Evolutionary conservation across 2,888 invertebrate species (phyloP).

Genomic region (Subacronicta megacephala): DNA sequence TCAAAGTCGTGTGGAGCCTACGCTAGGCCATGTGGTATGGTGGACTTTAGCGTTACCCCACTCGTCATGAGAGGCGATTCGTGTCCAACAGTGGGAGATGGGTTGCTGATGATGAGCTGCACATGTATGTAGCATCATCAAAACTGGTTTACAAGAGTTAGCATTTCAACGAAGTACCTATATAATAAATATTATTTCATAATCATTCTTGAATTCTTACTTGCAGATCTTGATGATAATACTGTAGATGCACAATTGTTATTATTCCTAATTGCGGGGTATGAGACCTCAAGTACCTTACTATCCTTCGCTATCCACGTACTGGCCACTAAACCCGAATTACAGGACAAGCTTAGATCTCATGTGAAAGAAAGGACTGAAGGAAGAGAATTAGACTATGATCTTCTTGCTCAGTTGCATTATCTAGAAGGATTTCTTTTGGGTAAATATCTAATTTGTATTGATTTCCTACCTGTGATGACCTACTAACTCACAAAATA

Average conservation of each 20-base stretch:
- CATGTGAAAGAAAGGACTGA: constrained; percentile 78
- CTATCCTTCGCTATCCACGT: constrained; percentile 88
- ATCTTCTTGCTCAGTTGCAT: constrained; percentile 72
- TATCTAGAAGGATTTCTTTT: constrained; percentile 80
- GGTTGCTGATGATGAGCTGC: no score
- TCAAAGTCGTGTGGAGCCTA: no score
- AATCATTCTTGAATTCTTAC: neutral
- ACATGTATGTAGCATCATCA: no score
- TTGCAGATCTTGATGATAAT: constrained; percentile 84
- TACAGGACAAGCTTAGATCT: constrained; percentile 82
- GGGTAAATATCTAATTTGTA: constrained; percentile 60
- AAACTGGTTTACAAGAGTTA: no score
- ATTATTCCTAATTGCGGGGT: constrained; percentile 90
- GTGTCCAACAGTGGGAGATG: no score
- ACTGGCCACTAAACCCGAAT: constrained; percentile 82
- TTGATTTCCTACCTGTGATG: no score
- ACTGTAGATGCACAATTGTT: constrained; percentile 89
- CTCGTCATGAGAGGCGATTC: no score
- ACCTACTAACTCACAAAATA: no score
- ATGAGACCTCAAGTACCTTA: constrained; percentile 90
- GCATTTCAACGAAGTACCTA: no score
- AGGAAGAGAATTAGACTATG: constrained; percentile 78
- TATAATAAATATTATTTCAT: no score
- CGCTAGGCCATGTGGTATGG: no score
- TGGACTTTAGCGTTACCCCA: no score